phyloP scores from a whole-genome alignment of 1,140 invertebrate genomes.

The Cotesia glomerata region DNA sequence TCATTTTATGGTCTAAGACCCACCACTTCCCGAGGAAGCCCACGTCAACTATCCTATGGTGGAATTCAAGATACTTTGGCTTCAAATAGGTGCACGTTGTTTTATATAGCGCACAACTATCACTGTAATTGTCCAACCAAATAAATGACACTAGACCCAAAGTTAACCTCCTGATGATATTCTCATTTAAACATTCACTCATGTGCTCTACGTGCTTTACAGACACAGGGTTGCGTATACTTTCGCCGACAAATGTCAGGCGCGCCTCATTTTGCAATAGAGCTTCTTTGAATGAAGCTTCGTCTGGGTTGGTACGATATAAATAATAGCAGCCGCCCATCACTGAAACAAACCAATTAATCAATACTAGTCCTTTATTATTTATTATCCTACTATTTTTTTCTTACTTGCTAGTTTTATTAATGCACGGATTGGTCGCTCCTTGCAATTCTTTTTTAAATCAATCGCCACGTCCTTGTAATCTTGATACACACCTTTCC shows the following conservation, averaged over 20 bases:
- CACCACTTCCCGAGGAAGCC: slow-evolving; percentile 71
- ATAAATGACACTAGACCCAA: slow-evolving; percentile 77
- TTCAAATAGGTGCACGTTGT: slow-evolving; percentile 75
- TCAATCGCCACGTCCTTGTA: slow-evolving; percentile 53
- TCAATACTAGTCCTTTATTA: background rate
- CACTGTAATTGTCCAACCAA: slow-evolving; percentile 74
- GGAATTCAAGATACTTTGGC: slow-evolving; percentile 67
- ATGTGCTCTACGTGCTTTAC: slow-evolving; percentile 70
- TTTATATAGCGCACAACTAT: slow-evolving; percentile 72
- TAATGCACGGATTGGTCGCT: slow-evolving; percentile 44
- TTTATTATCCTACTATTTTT: slow-evolving; percentile 1
- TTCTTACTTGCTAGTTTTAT: slow-evolving; percentile 36
- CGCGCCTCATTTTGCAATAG: slow-evolving; percentile 68
- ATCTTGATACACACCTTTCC: slow-evolving; percentile 44
- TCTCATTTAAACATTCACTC: slow-evolving; percentile 70
- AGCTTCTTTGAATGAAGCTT: slow-evolving; percentile 68
- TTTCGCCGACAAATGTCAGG: slow-evolving; percentile 70
- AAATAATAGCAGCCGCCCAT: slow-evolving; percentile 58
- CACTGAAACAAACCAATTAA: slow-evolving; percentile 45
- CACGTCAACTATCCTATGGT: slow-evolving; percentile 75
- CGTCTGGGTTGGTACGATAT: slow-evolving; percentile 70
- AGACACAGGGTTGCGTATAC: slow-evolving; percentile 72
- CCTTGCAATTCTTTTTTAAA: slow-evolving; percentile 47
- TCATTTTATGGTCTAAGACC: slow-evolving; percentile 43
- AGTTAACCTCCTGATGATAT: slow-evolving; percentile 69